Percentiles rank a stretch among this genome's conserved stretches.
phyloP scores from a whole-genome alignment of 2,888 invertebrate genomes.

The Caenorhabditis afra region DNA sequence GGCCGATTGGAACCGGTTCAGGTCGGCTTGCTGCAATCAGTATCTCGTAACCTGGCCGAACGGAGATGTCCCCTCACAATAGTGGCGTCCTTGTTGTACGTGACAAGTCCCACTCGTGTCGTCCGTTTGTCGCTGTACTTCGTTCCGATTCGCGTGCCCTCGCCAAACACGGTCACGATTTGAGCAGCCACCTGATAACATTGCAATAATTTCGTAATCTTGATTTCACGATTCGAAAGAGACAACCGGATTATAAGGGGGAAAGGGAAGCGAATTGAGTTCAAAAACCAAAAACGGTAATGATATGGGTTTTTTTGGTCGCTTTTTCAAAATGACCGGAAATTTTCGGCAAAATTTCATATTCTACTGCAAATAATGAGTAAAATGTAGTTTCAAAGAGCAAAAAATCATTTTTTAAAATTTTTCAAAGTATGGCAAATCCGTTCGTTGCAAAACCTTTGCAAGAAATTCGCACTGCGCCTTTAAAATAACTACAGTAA shows the following conservation, averaged over 20 bases:
- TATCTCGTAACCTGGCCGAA: neutral
- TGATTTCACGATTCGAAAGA: too few relatives aligned
- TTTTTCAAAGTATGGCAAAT: too few relatives aligned
- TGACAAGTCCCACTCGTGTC: slow-evolving; percentile 47
- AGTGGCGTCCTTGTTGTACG: slow-evolving; percentile 28
- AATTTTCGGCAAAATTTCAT: too few relatives aligned
- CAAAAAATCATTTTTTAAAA: neutral
- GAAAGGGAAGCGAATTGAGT: slow-evolving; percentile 5
- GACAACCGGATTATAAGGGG: too few relatives aligned
- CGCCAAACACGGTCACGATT: slow-evolving; percentile 48
- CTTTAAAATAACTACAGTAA: too few relatives aligned
- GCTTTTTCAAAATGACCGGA: too few relatives aligned
- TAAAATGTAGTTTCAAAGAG: too few relatives aligned
- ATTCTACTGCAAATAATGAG: too few relatives aligned
- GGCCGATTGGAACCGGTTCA: slow-evolving; percentile 30
- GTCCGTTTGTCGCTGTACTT: slow-evolving; percentile 35
- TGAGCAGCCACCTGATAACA: slow-evolving; percentile 39
- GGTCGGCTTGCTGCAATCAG: slow-evolving; percentile 32
- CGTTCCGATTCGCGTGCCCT: slow-evolving; percentile 49
- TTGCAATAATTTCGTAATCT: too few relatives aligned
- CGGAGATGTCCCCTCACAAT: neutral
- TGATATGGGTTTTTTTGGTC: too few relatives aligned
- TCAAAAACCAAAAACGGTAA: slow-evolving; percentile 8
- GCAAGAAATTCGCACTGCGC: too few relatives aligned
- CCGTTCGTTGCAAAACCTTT: too few relatives aligned